Evolutionary conservation across 2,113 vertebrate species (phyloP).

Genomic region (Salminus brasiliensis): DNA sequence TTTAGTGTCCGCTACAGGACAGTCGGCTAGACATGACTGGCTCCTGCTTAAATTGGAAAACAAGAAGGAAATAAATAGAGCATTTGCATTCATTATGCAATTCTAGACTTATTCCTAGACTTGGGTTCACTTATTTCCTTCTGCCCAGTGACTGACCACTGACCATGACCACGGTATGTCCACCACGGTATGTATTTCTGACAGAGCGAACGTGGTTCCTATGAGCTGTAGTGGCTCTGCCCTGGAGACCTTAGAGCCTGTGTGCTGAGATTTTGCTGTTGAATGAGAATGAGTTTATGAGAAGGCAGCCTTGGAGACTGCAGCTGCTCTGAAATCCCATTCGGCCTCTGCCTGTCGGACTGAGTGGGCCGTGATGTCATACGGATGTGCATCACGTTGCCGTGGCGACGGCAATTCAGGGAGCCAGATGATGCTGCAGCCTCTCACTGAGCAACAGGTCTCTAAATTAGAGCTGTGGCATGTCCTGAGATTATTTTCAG

Average conservation of each 20-base stretch:
- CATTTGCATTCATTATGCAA: not conserved
- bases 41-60: not conserved
- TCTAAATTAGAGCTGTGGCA: conserved; percentile 30
- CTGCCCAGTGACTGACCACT: not conserved
- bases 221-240: not conserved
- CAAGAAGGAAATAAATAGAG: not conserved
- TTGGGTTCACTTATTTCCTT: not conserved
- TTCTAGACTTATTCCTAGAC: not conserved
- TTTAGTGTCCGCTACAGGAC: not conserved
- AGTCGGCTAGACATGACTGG: not conserved
- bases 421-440: conserved; percentile 48
- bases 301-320: not conserved
- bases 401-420: conserved; percentile 67
- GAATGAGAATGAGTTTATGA: not conserved
- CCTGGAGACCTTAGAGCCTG: not conserved
- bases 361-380: conserved; percentile 72
- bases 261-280: not conserved
- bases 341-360: conserved; percentile 56
- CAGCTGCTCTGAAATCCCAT: conserved; percentile 48
- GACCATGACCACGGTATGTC: not conserved
- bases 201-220: not conserved
- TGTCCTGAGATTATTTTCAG: conserved; percentile 26
- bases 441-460: conserved; percentile 57
- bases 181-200: too few relatives aligned
- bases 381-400: conserved; percentile 70